These are phyloP conservation scores for Mythimna ferrago DNA, from an alignment of 2,888 invertebrate genomes.

Conservation along the genomic window DNA sequence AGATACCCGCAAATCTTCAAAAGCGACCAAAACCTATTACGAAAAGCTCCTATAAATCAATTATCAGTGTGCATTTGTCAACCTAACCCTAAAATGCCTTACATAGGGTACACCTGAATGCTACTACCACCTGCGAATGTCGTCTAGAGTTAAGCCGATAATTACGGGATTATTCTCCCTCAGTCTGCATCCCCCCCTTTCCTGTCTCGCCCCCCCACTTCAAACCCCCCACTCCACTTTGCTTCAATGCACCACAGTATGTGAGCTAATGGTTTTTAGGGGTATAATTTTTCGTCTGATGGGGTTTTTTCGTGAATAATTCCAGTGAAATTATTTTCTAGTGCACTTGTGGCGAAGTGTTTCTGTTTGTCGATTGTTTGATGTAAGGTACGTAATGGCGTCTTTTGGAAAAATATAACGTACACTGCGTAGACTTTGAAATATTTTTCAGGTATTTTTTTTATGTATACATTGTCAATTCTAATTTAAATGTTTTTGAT, in stretches of 20 bases:
- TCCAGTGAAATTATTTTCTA: slow-evolving; percentile 73
- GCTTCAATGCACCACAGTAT: slow-evolving; percentile 86
- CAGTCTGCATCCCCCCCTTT: slow-evolving; percentile 71
- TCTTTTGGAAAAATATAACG: slow-evolving; percentile 22
- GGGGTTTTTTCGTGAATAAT: slow-evolving; percentile 81
- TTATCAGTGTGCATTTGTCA: slow-evolving; percentile 78
- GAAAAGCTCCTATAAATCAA: slow-evolving; percentile 80
- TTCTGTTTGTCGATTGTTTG: slow-evolving; percentile 71
- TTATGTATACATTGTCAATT: not conserved
- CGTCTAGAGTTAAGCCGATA: slow-evolving; percentile 90
- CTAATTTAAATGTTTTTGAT: too few species aligned
- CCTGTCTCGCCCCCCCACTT: slow-evolving; percentile 72
- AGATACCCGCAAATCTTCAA: slow-evolving; percentile 45
- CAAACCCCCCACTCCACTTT: slow-evolving; percentile 79
- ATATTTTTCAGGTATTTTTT: not conserved
- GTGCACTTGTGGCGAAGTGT: slow-evolving; percentile 66
- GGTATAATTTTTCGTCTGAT: slow-evolving; percentile 86
- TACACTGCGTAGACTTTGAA: not conserved
- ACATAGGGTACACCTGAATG: slow-evolving; percentile 73
- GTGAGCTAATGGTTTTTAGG: slow-evolving; percentile 87
- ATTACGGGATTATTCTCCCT: slow-evolving; percentile 87
- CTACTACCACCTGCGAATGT: slow-evolving; percentile 86
- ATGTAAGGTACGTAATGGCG: slow-evolving; percentile 58
- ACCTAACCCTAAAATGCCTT: slow-evolving; percentile 76
- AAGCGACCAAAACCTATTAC: slow-evolving; percentile 64